phyloP scores from a whole-genome alignment of 2,888 invertebrate genomes.

The Suillia variegata region DNA sequence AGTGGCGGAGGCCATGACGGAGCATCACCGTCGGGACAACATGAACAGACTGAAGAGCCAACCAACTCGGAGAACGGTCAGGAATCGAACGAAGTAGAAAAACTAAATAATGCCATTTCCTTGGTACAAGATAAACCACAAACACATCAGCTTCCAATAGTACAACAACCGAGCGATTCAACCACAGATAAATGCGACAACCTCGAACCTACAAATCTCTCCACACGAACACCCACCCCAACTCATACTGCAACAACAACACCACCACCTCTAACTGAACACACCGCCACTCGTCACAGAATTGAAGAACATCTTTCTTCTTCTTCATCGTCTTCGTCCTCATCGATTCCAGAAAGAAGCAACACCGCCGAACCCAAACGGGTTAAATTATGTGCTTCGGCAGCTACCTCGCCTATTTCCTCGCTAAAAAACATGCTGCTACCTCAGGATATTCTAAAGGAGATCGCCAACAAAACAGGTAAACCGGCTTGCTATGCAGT shows the following conservation, averaged over 20 bases:
- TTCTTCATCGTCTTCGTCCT: slow-evolving; percentile 20
- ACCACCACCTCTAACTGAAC: background rate
- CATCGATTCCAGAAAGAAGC: no score
- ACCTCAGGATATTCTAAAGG: slow-evolving; percentile 39
- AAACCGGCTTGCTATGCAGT: slow-evolving; percentile 70
- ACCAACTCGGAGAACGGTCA: slow-evolving; percentile 16
- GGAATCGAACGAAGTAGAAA: slow-evolving; percentile 40
- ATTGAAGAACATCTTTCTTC: slow-evolving; percentile 24
- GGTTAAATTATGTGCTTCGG: slow-evolving; percentile 34
- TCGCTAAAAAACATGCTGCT: slow-evolving; percentile 13
- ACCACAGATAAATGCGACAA: slow-evolving; percentile 17
- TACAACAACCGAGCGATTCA: slow-evolving; percentile 19
- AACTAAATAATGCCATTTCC: background rate
- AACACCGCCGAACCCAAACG: slow-evolving; percentile 7
- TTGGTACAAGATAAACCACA: background rate
- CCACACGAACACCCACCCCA: slow-evolving; percentile 29
- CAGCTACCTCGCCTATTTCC: slow-evolving; percentile 43
- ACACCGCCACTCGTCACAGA: slow-evolving; percentile 18
- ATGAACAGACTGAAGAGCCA: no score
- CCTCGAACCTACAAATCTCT: slow-evolving; percentile 49
- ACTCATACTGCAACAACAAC: background rate
- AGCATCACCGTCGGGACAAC: background rate
- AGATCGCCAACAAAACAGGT: slow-evolving; percentile 54
- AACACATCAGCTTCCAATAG: slow-evolving; percentile 28
- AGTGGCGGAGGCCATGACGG: slow-evolving; percentile 22